Evolutionary conservation across 2,797 vertebrate species (phyloP), one percentile per base, ranked within the genome.

Genomic region (Lateolabrax maculatus): DNA sequence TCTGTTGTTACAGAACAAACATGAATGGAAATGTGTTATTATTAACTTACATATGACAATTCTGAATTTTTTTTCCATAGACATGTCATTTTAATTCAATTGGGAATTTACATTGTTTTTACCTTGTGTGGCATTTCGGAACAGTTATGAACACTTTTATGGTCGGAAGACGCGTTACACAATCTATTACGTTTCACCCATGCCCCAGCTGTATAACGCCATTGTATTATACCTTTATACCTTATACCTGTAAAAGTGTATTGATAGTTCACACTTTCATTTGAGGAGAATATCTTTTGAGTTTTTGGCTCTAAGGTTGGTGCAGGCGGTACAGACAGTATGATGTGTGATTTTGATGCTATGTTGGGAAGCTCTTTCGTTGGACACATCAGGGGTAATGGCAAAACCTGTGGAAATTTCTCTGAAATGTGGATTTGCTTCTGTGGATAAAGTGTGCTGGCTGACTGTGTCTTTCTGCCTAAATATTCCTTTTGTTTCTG

Each of bases 401-500:
- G 77, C 52, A 52, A 62, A 78, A 71, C 43, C 43, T 57, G 53
- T 63, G 62, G 79, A 69, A 75, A 72, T 13, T 23, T 60, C 69
- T 79, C 44, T 37, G 29, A 76, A 84, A 65, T 72, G 34, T 70
- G 44, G 48, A 43, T 75, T 41, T 66, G 31, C 62, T 48, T 57
- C 37, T 49, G 57, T 29, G 73, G 65, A 62, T 73, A 23, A 83
- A 75, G 60, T 75, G 34, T 52, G 48, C 64, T 80, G 80, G 72
- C 80, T 52, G 37, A 44, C 61, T 52, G 12, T 1, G 0, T 57
- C 60, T 44, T 21, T 41, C 49, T 61, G 51, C 46, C 56, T 8
- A 44, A 56, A 71, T 63, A 58, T 83, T 57, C 57, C 44, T 66
- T 82, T 79, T 84, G 58, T 70, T 65, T 49, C 43, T 68, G n/a